Percentiles rank a stretch among this genome's conserved stretches.
These are phyloP conservation scores for Myotis lucifugus DNA, from an alignment of 2,113 vertebrate genomes.

Conservation along the genomic window DNA sequence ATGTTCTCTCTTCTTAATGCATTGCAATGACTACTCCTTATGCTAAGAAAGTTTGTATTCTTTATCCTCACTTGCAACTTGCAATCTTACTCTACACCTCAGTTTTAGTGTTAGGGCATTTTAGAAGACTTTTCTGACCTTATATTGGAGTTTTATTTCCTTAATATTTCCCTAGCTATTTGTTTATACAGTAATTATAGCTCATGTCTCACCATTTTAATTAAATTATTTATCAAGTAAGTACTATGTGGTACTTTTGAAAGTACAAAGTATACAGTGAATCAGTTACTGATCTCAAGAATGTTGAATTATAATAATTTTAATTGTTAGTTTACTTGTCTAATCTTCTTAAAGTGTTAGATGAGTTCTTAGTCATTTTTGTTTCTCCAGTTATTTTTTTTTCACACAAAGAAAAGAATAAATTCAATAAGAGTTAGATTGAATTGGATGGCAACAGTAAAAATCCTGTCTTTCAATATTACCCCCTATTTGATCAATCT, in stretches of 20 bases:
- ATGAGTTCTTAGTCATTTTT: not conserved
- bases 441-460: not conserved
- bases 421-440: not conserved
- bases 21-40: too few species aligned
- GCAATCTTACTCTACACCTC: not conserved
- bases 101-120: not conserved
- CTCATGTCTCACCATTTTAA: not conserved
- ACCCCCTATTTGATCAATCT: not conserved
- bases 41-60: not conserved
- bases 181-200: not conserved
- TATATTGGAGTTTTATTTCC: not conserved
- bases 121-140: not conserved
- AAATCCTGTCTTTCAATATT: not conserved
- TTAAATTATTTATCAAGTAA: constrained; percentile 29
- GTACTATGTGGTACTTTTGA: not conserved
- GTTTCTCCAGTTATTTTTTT: not conserved
- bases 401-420: not conserved
- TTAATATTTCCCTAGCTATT: not conserved
- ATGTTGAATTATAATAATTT: not conserved
- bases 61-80: not conserved
- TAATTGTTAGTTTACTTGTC: not conserved
- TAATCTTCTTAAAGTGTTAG: not conserved
- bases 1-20: not conserved
- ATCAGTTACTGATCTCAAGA: not conserved
- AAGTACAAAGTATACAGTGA: not conserved